Conservation (phyloP, 2,113 vertebrate genomes). For the Gopherus evgoodei region DNA sequence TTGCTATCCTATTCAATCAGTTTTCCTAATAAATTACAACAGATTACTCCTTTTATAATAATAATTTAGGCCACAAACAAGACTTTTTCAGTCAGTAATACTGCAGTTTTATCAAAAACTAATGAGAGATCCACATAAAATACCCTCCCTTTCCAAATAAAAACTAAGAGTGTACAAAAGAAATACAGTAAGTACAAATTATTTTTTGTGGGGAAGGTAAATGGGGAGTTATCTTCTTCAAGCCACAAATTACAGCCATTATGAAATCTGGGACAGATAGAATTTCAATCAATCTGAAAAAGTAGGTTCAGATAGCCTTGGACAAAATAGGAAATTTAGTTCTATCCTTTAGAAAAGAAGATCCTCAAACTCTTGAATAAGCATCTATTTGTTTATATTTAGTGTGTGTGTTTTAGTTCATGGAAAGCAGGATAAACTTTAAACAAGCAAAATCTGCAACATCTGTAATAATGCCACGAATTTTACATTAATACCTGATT, state of each 20-base stretch:
- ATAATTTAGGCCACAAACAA: constrained; percentile 24
- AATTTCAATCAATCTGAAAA: neutral
- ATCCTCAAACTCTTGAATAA: neutral
- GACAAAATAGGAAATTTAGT: neutral
- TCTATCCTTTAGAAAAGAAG: neutral
- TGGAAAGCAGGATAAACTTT: constrained; percentile 13
- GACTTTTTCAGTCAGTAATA: neutral
- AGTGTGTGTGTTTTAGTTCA: constrained; percentile 4
- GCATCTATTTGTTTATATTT: neutral
- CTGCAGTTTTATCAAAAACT: neutral
- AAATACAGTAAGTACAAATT: constrained; percentile 7
- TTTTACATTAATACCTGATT: neutral
- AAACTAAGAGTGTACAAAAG: constrained; percentile 18
- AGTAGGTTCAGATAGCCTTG: constrained; percentile 14
- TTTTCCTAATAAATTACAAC: neutral
- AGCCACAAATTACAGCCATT: neutral
- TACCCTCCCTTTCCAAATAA: constrained; percentile 8
- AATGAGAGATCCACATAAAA: neutral
- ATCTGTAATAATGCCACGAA: neutral
- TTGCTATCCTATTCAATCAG: neutral
- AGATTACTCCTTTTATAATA: constrained; percentile 25
- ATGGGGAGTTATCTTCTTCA: neutral
- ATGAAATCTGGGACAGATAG: neutral
- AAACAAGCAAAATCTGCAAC: neutral
- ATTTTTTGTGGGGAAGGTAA: neutral